Percentiles rank a stretch among this genome's conserved stretches.
Evolutionary conservation across 2,888 invertebrate species (phyloP).

Genomic region (Alloplasta piceator): DNA sequence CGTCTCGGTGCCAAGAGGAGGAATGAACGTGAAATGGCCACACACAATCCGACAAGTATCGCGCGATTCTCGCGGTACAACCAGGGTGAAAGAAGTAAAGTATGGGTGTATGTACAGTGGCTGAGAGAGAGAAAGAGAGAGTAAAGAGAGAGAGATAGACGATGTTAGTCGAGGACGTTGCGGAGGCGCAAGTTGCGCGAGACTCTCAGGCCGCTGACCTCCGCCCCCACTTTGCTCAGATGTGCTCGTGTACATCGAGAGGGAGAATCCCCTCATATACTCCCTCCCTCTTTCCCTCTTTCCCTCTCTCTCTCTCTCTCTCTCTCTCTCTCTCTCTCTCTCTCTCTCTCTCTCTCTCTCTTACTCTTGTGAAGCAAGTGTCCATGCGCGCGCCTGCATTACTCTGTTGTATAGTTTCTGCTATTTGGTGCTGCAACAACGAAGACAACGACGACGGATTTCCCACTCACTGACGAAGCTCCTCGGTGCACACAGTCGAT

Average conservation of each 20-base stretch:
- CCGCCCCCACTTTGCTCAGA: constrained; percentile 71
- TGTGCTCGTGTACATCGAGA: constrained; percentile 65
- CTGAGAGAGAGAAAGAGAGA: constrained; percentile 36
- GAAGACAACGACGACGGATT: constrained; percentile 19
- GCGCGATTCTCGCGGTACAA: constrained; percentile 31
- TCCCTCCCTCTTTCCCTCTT: constrained; percentile 31
- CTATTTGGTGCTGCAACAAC: background rate
- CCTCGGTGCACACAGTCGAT: constrained; percentile 30
- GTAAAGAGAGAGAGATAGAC: too few relatives aligned
- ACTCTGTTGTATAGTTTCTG: constrained; percentile 43
- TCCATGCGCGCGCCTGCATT: constrained; percentile 51
- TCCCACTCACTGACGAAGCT: constrained; percentile 35
- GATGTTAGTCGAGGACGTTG: constrained; percentile 61
- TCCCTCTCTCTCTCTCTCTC: constrained; percentile 47
- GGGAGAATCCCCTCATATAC: constrained; percentile 49
- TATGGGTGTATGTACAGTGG: constrained; percentile 50
- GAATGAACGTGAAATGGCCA: constrained; percentile 48
- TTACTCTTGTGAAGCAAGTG: constrained; percentile 51
- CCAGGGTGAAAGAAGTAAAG: constrained; percentile 55
- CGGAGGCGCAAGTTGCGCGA: constrained; percentile 74
- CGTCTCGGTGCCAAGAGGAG: constrained; percentile 12
- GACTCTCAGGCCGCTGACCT: constrained; percentile 79
- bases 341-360: background rate
- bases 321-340: constrained; percentile 23
- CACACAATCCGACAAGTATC: constrained; percentile 8